Base-by-base conservation (phyloP, 2,888 invertebrate species). In the Dynastes grantii region DNA sequence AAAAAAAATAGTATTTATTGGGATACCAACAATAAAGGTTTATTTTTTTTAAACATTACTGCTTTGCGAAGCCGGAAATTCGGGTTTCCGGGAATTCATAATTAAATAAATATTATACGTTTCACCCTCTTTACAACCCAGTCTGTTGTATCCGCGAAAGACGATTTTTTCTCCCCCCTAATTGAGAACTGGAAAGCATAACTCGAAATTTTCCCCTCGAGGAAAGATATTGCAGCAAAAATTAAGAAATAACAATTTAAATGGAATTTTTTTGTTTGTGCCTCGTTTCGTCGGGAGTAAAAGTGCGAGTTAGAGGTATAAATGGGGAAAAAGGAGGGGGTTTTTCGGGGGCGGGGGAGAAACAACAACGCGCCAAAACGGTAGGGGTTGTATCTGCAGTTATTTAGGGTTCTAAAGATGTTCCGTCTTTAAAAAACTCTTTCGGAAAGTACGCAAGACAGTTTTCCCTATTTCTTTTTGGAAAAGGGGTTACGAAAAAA, bases 231-330 rank as follows among this genome's bases (percentile, higher is more conserved):
- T 40, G 73, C 27, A 58, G 58, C 58, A 11, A 40, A 75, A 75
- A 75, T 75, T 75, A 75, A 75, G 61, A 27, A 75, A 75, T 75
- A 75, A 75, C 73, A 75, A 75, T 75, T 75, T 75, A 58, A 75
- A 58, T 75, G 61, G 61, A 75, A 75, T 75, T 75, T 63, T 75
- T 75, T 75, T 75, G 73, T 75, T 75, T 75, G 61, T 45, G 27
- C 4, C 27, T 29, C 45, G 61, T 75, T 61, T 61, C 73, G 40
- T n/a, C 73, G 45, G 27, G 45, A 8, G 45, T 75, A 45, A 61
- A 75, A 63, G 61, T 58, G 49, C 27, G 51, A 5, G 68, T 68
- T 51, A 13, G 51, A 51, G 11, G 11, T 51, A 51, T 49, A 29
- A 11, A 32, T 51, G 68, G 68, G 45, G n/a, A n/a, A 11, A 13